Conservation (phyloP, 2,888 invertebrate genomes). For the Ophonus ardosiacus region DNA sequence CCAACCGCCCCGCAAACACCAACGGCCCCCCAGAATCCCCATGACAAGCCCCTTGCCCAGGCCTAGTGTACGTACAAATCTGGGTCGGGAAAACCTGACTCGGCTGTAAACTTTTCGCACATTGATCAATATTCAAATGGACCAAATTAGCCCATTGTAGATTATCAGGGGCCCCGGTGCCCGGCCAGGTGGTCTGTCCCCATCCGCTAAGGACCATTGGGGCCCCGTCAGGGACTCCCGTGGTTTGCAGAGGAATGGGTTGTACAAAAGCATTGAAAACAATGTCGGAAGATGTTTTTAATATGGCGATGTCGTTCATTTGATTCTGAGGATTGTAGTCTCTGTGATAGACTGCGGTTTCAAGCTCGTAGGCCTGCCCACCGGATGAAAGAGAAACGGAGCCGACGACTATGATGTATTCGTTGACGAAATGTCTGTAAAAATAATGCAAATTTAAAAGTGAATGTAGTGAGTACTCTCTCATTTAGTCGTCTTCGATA, state of each 20-base stretch:
- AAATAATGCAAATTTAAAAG: not conserved
- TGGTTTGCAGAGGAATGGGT: not conserved
- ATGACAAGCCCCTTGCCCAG: conserved; percentile 43
- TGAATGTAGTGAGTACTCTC: too few relatives aligned
- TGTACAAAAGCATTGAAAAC: not conserved
- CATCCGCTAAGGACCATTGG: conserved; percentile 41
- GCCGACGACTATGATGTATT: conserved; percentile 33
- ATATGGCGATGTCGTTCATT: conserved; percentile 15
- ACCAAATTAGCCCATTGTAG: not conserved
- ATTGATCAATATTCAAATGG: conserved; percentile 1
- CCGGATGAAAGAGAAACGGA: not conserved
- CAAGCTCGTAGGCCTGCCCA: not conserved
- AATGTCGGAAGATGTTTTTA: conserved; percentile 6
- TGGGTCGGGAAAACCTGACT: conserved; percentile 10
- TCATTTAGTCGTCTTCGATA: too few relatives aligned
- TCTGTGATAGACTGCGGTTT: conserved; percentile 18
- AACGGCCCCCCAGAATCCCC: conserved; percentile 48
- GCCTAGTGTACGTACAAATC: conserved; percentile 40
- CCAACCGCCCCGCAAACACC: conserved; percentile 13
- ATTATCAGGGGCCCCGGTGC: not conserved
- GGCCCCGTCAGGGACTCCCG: not conserved
- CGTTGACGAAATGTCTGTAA: conserved; percentile 1
- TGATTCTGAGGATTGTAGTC: not conserved
- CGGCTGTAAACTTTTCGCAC: not conserved
- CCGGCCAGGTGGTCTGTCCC: conserved; percentile 21